Percentiles rank a stretch among this genome's conserved stretches.
These are phyloP conservation scores for Hypsopygia costalis DNA, from an alignment of 2,888 invertebrate genomes.

Conservation along the genomic window DNA sequence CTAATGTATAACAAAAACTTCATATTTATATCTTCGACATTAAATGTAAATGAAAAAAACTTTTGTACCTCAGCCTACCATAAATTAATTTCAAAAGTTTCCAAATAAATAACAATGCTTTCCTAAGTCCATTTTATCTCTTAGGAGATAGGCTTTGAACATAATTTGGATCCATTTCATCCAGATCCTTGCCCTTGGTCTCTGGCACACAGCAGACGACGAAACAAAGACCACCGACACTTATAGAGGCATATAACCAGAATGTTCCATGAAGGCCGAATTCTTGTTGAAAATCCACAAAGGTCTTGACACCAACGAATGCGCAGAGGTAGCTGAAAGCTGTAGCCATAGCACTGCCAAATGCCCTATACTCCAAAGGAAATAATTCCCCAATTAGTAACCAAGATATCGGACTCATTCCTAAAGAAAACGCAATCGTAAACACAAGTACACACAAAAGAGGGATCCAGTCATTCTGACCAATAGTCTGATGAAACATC, in stretches of 20 bases:
- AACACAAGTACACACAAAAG: constrained; percentile 90
- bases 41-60: no score
- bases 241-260: constrained; percentile 92
- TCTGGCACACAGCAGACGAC: constrained; percentile 93
- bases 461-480: constrained; percentile 90
- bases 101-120: constrained; percentile 23
- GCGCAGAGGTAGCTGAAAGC: constrained; percentile 93
- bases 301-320: constrained; percentile 92
- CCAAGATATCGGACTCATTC: constrained; percentile 94
- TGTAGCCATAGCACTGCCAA: constrained; percentile 92
- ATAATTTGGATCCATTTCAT: constrained; percentile 90
- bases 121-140: constrained; percentile 40
- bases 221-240: constrained; percentile 90
- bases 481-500: constrained; percentile 73
- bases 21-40: no score
- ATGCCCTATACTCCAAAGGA: constrained; percentile 90
- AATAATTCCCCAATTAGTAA: constrained; percentile 91
- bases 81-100: constrained; percentile 20
- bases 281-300: constrained; percentile 88
- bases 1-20: no score
- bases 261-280: constrained; percentile 91
- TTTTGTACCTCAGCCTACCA: background rate
- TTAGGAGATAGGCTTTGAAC: constrained; percentile 73
- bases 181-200: constrained; percentile 93
- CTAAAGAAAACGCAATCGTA: constrained; percentile 92